Conservation (phyloP, 37 sponge, comb jelly and placozoan species). For the Theonella swinhoei region DNA sequence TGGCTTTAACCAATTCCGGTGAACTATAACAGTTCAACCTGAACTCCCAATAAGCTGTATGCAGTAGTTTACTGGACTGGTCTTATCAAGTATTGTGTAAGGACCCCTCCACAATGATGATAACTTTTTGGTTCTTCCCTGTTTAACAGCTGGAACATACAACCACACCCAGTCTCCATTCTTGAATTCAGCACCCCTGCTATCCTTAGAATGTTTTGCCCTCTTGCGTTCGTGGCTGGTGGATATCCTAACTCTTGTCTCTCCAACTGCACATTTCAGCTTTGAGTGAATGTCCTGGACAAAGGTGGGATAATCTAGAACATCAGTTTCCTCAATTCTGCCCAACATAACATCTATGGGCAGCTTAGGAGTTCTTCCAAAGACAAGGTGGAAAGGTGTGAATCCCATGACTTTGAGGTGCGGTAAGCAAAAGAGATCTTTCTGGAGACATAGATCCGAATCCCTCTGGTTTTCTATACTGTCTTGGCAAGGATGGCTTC, state of each 20-base stretch:
- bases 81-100: not conserved
- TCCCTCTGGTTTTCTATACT: not conserved
- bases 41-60: slow-evolving; percentile 5
- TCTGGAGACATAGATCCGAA: not conserved
- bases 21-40: not conserved
- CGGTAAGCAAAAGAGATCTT: not conserved
- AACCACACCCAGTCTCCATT: slow-evolving; percentile 9
- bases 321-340: no score
- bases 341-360: not conserved
- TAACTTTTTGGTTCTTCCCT: slow-evolving; percentile 11
- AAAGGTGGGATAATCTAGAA: no score
- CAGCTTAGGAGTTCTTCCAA: not conserved
- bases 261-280: no score
- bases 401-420: not conserved
- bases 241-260: no score
- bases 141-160: slow-evolving; percentile 6
- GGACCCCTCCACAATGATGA: slow-evolving; percentile 1
- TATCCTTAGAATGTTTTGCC: no score
- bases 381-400: not conserved
- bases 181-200: not conserved
- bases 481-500: not conserved
- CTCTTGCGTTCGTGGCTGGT: no score
- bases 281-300: no score
- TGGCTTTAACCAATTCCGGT: slow-evolving; percentile 11
- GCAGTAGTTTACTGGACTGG: not conserved